phyloP scores from a whole-genome alignment of 2,888 invertebrate species.

The Netelia inedita region DNA sequence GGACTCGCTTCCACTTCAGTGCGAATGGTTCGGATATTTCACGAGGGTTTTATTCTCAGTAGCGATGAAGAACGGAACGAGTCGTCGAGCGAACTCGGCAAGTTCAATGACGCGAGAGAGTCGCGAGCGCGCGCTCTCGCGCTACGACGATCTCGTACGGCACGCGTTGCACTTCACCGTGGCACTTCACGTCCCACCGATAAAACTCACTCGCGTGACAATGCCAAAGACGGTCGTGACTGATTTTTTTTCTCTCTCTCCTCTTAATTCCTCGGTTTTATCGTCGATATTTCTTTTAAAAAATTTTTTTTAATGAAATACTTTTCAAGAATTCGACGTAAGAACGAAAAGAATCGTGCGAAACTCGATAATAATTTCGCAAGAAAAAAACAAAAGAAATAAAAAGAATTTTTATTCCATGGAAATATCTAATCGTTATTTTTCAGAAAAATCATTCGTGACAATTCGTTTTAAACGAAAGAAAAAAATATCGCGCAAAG shows the following conservation, averaged over 20 bases:
- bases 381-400: too few species aligned
- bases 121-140: constrained; percentile 48
- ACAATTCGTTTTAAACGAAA: too few species aligned
- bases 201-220: constrained; percentile 41
- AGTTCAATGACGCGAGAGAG: constrained; percentile 69
- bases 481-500: too few species aligned
- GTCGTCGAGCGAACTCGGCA: constrained; percentile 57
- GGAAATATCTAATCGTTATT: too few species aligned
- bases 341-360: too few species aligned
- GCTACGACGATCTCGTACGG: constrained; percentile 41
- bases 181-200: constrained; percentile 26
- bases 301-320: too few species aligned
- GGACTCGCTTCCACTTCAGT: not conserved
- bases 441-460: too few species aligned
- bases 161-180: constrained; percentile 50
- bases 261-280: constrained; percentile 6
- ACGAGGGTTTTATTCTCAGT: constrained; percentile 3
- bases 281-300: not conserved
- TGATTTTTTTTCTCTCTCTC: constrained; percentile 16
- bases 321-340: too few species aligned
- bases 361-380: too few species aligned
- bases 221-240: constrained; percentile 8
- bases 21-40: not conserved
- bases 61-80: constrained; percentile 56
- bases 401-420: too few species aligned